Evolutionary conservation across 1,140 invertebrate genomes (phyloP).

Genomic region (Meloidogyne floridensis): DNA sequence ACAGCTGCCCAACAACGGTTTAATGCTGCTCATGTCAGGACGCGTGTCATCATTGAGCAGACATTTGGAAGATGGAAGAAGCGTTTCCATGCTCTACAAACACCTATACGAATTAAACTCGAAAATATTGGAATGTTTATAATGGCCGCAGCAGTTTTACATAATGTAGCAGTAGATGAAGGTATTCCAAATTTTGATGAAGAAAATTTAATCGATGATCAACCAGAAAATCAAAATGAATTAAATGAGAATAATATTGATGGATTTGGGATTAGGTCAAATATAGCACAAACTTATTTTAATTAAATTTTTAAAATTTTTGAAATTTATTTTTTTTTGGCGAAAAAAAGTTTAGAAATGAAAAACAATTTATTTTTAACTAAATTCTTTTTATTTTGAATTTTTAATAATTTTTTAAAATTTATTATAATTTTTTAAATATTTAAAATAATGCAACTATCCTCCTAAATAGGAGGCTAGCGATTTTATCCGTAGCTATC

Average conservation of each 20-base stretch:
- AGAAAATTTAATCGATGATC: constrained; percentile 1
- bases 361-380: no score
- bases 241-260: background rate
- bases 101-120: background rate
- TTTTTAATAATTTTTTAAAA: background rate
- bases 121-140: constrained; percentile 21
- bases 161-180: background rate
- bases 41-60: no score
- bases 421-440: background rate
- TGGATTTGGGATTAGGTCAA: background rate
- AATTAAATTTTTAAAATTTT: background rate
- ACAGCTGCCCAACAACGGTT: no score
- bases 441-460: no score
- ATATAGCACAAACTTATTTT: constrained; percentile 1
- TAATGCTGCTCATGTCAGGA: no score
- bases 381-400: no score
- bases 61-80: no score
- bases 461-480: no score
- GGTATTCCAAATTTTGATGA: constrained; percentile 15
- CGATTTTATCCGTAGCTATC: no score
- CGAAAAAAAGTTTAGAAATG: no score
- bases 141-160: background rate
- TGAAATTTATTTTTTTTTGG: no score
- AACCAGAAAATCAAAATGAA: background rate
- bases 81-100: no score